phyloP scores from a whole-genome alignment of 2,888 invertebrate genomes.

The Sarcophaga caerulescens region DNA sequence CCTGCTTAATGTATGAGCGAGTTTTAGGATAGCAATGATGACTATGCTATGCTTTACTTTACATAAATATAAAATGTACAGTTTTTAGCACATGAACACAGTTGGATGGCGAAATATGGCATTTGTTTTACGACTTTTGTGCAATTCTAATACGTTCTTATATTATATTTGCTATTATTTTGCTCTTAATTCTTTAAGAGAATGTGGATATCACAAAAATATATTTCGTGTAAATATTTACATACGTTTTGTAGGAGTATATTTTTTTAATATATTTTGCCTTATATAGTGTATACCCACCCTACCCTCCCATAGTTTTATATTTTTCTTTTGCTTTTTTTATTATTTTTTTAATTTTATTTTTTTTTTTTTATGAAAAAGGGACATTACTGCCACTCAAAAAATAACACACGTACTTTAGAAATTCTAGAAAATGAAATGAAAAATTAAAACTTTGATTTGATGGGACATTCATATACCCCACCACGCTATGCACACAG shows the following conservation, averaged over 20 bases:
- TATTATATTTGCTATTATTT: conserved; percentile 7
- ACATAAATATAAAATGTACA: neutral
- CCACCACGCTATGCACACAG: too few species aligned
- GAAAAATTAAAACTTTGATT: conserved; percentile 20
- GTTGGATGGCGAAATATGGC: neutral
- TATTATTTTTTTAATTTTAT: neutral
- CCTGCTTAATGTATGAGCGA: conserved; percentile 3
- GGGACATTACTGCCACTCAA: conserved; percentile 57
- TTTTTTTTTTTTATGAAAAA: conserved; percentile 30
- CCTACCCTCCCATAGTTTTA: neutral
- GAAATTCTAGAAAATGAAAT: conserved; percentile 25
- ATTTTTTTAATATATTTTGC: conserved; percentile 21
- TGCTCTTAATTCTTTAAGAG: neutral
- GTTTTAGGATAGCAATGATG: neutral
- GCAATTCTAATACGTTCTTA: neutral
- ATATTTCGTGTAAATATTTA: conserved; percentile 17
- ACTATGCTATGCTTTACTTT: neutral
- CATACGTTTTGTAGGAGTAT: conserved; percentile 5
- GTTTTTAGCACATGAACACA: neutral
- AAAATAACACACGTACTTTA: conserved; percentile 41
- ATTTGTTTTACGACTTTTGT: neutral
- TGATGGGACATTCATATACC: neutral
- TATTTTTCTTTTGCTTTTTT: conserved; percentile 6
- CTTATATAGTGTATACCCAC: neutral
- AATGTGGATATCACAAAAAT: conserved; percentile 6